Evolutionary conservation across 2,888 invertebrate genomes (phyloP).

Genomic region (Drosophila macrospina): DNA sequence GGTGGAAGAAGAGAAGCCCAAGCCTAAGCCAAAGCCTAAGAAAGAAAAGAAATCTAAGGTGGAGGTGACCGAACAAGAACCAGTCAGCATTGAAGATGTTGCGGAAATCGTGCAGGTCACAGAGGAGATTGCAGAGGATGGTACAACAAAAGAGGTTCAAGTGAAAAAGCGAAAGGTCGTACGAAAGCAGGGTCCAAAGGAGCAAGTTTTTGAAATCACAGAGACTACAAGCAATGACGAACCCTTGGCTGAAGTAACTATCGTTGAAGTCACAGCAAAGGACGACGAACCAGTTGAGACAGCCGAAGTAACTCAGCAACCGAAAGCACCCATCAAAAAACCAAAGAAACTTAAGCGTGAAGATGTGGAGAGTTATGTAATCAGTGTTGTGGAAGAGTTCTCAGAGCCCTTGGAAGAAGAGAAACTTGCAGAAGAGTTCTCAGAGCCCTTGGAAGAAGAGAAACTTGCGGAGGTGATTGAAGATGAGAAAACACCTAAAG

Average conservation of each 20-base stretch:
- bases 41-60: conserved; percentile 83
- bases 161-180: conserved; percentile 85
- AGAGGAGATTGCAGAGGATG: conserved; percentile 75
- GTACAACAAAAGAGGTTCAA: conserved; percentile 82
- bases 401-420: conserved; percentile 1
- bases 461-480: conserved; percentile 3
- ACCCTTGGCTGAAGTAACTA: conserved; percentile 82
- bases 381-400: conserved; percentile 68
- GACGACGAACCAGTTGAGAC: conserved; percentile 48
- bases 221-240: conserved; percentile 84
- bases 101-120: conserved; percentile 74
- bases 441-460: background rate
- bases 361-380: conserved; percentile 69
- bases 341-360: conserved; percentile 63
- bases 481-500: conserved; percentile 10
- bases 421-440: conserved; percentile 37
- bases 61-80: conserved; percentile 82
- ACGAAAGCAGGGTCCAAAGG: conserved; percentile 84
- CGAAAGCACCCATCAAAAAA: conserved; percentile 57
- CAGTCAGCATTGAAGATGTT: conserved; percentile 56
- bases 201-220: conserved; percentile 85
- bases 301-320: conserved; percentile 23
- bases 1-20: conserved; percentile 47
- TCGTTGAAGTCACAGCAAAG: conserved; percentile 60
- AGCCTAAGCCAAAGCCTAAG: conserved; percentile 13